phyloP scores from a whole-genome alignment of 1,140 invertebrate genomes.

The Drosophila parvula region DNA sequence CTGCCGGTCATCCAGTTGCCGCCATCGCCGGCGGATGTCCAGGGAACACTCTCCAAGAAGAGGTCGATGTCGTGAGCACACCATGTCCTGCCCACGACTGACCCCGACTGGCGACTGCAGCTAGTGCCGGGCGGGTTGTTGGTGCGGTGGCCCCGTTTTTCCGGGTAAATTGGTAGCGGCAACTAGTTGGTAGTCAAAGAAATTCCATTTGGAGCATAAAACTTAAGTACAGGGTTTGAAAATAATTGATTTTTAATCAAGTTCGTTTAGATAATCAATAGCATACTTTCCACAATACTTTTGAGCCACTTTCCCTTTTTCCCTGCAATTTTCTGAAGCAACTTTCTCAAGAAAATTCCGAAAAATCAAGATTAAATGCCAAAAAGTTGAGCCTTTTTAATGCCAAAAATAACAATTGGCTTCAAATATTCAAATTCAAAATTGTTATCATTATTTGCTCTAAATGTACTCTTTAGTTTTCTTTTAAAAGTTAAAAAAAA shows the following conservation, averaged over 20 bases:
- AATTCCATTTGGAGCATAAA: too few species aligned
- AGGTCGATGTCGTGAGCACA: slow-evolving; percentile 72
- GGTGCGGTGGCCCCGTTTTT: slow-evolving; percentile 1
- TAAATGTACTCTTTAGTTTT: background rate
- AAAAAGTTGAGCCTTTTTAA: background rate
- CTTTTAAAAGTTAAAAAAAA: background rate
- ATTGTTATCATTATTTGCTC: background rate
- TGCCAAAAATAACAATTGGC: background rate
- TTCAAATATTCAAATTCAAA: background rate
- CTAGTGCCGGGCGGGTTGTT: background rate
- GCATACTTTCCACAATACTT: background rate
- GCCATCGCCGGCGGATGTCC: slow-evolving; percentile 58
- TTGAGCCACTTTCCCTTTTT: background rate
- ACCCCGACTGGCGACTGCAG: slow-evolving; percentile 13
- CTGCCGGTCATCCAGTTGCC: slow-evolving; percentile 67
- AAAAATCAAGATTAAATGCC: background rate
- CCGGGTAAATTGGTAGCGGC: slow-evolving; percentile 20
- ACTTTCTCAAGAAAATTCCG: background rate
- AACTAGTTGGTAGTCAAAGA: background rate
- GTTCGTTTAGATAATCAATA: background rate
- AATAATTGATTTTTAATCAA: background rate
- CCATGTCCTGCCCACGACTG: background rate
- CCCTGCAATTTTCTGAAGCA: background rate
- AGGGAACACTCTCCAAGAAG: slow-evolving; percentile 75
- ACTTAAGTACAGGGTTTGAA: too few species aligned